Evolutionary conservation across 2,888 invertebrate genomes (phyloP).

Genomic region (Furcula furcula): DNA sequence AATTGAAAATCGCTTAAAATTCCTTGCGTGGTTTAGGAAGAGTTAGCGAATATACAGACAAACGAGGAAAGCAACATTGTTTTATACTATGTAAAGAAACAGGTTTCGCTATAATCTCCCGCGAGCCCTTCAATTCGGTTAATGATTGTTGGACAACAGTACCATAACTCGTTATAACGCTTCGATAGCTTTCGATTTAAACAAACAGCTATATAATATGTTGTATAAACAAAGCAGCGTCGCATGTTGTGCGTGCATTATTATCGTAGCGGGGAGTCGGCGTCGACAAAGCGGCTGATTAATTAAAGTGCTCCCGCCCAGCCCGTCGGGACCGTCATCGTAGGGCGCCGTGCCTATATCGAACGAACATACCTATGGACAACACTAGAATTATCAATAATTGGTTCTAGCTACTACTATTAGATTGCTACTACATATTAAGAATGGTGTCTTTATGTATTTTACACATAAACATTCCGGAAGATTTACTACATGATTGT

Average conservation of each 20-base stretch:
- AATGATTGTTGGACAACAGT: constrained; percentile 5
- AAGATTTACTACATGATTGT: too few species aligned
- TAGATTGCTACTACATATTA: too few species aligned
- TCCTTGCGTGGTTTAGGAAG: too few species aligned
- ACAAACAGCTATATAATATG: constrained; percentile 56
- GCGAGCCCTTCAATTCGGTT: background rate
- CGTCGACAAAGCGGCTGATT: constrained; percentile 73
- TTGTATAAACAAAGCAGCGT: constrained; percentile 60
- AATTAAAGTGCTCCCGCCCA: constrained; percentile 77
- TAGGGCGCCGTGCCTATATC: constrained; percentile 40
- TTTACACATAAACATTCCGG: too few species aligned
- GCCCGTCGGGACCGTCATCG: constrained; percentile 58
- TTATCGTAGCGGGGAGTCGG: constrained; percentile 59
- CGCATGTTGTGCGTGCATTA: constrained; percentile 63
- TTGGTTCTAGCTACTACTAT: too few species aligned
- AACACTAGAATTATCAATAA: constrained; percentile 59
- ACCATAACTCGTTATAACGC: constrained; percentile 46
- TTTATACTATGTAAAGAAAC: too few species aligned
- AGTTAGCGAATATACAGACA: too few species aligned
- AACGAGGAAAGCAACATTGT: too few species aligned
- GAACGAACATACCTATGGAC: constrained; percentile 42
- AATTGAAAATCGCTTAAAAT: too few species aligned
- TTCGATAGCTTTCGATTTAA: constrained; percentile 62
- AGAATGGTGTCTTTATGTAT: too few species aligned
- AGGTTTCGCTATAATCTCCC: background rate